Conservation (phyloP, 2,888 invertebrate species). For the Scaptomyza reducta region DNA sequence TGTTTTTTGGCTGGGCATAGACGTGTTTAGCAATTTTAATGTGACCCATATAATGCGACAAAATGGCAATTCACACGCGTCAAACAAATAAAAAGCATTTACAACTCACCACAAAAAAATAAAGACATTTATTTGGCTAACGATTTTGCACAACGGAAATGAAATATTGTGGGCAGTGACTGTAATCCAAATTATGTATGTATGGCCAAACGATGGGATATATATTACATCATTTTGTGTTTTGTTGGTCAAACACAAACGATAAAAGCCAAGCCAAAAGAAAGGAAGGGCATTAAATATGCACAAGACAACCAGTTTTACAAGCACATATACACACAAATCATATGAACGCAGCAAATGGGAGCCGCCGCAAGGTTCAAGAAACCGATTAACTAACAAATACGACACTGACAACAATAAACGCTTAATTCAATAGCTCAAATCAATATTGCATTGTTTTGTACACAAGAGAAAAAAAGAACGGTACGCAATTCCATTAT, state of each 20-base stretch:
- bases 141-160: constrained; percentile 65
- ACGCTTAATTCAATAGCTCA: constrained; percentile 25
- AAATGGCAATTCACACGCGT: constrained; percentile 62
- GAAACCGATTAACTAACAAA: constrained; percentile 56
- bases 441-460: constrained; percentile 22
- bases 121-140: constrained; percentile 47
- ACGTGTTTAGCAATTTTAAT: constrained; percentile 44
- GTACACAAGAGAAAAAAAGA: constrained; percentile 13
- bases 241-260: constrained; percentile 42
- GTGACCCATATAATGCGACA: constrained; percentile 56
- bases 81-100: constrained; percentile 42
- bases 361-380: constrained; percentile 49
- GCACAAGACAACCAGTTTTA: constrained; percentile 64
- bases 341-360: constrained; percentile 1
- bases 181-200: constrained; percentile 44
- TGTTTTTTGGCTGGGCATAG: constrained; percentile 5
- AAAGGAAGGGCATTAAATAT: constrained; percentile 57
- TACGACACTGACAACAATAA: constrained; percentile 32
- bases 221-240: constrained; percentile 63
- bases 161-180: constrained; percentile 37
- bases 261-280: constrained; percentile 29
- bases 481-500: constrained; percentile 13
- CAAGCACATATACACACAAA: constrained; percentile 23
- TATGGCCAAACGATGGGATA: constrained; percentile 15
- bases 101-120: constrained; percentile 41